Evolutionary conservation across 1,140 invertebrate genomes (phyloP).

Genomic region (Drosophila ironensis): DNA sequence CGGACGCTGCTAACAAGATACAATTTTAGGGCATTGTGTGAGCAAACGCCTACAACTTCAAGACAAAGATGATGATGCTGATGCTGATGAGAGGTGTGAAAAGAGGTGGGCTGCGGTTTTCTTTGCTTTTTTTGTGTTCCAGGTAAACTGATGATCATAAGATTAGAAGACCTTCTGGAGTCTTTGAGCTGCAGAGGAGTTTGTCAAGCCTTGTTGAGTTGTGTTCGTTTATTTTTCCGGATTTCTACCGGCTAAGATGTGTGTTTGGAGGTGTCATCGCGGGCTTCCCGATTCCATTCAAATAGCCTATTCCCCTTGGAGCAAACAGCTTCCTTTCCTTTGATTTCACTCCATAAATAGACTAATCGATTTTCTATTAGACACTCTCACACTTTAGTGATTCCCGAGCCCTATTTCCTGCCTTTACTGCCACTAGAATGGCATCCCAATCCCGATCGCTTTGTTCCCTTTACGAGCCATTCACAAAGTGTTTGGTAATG

Average conservation of each 20-base stretch:
- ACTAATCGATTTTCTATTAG: no score
- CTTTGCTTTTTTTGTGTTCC: constrained; percentile 46
- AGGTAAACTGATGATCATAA: no score
- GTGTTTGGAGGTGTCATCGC: no score
- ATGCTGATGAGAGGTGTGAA: constrained; percentile 39
- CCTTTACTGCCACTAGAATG: not conserved
- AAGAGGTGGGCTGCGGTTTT: constrained; percentile 35
- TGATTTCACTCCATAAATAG: no score
- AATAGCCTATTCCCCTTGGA: no score
- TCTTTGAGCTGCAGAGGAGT: no score
- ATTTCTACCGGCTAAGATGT: no score
- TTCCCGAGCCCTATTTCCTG: not conserved
- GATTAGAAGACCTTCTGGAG: no score
- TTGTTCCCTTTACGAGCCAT: constrained; percentile 27
- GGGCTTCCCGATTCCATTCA: no score
- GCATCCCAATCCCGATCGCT: not conserved
- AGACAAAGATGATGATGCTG: not conserved
- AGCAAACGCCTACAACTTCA: constrained; percentile 51
- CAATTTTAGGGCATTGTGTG: constrained; percentile 21
- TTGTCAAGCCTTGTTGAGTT: no score
- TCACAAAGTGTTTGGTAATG: constrained; percentile 32
- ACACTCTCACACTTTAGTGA: not conserved
- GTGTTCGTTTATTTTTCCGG: no score
- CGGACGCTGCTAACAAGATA: constrained; percentile 52
- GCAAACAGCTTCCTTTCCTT: no score